Evolutionary conservation across 1,140 invertebrate genomes (phyloP), one percentile per base, ranked within the genome.

Genomic region (Cephus cinctus): DNA sequence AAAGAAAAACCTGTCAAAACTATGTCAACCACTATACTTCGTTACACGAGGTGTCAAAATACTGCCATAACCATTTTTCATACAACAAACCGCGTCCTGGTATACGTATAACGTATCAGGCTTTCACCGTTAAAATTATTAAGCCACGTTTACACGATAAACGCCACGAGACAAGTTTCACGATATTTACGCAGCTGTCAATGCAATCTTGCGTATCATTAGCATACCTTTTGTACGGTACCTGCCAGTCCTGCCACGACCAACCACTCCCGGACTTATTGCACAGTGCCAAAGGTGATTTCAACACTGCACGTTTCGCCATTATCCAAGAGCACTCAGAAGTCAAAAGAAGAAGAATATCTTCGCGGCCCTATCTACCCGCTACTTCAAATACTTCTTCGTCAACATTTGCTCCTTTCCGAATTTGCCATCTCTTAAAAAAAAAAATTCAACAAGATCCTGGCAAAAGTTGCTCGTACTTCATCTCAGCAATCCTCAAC

Each of bases 181-280:
- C 31, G 16, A 34, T 57, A 43, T 59, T 59, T 59, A 41, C 40
- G 18, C 43, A 57, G 43, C 43, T 35, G 55, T 59, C 55, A 34
- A 54, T 59, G 55, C 46, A 59, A 39, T 47, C 31, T 30, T n/a
- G 47, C 45, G 51, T 54, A 54, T 59, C 47, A 57, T 59, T 59
- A 59, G 55, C 56, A 59, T 57, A 57, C 38, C 45, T 43, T 50
- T 57, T 54, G 55, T 50, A 14, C 30, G 40, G 22, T 20, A 27
- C 31, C 34, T 22, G 23, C n/a, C n/a, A n/a, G n/a, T n/a, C n/a
- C n/a, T n/a, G n/a, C n/a, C n/a, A n/a, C n/a, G n/a, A n/a, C n/a
- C n/a, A n/a, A n/a, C n/a, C n/a, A n/a, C n/a, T n/a, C n/a, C n/a
- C 30, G 40, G 52, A 34, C 43, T 56, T 47, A 47, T 56, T 52